These are phyloP conservation scores for Cochlearius cochlearius DNA, from an alignment of 2,113 vertebrate species.

Conservation along the genomic window DNA sequence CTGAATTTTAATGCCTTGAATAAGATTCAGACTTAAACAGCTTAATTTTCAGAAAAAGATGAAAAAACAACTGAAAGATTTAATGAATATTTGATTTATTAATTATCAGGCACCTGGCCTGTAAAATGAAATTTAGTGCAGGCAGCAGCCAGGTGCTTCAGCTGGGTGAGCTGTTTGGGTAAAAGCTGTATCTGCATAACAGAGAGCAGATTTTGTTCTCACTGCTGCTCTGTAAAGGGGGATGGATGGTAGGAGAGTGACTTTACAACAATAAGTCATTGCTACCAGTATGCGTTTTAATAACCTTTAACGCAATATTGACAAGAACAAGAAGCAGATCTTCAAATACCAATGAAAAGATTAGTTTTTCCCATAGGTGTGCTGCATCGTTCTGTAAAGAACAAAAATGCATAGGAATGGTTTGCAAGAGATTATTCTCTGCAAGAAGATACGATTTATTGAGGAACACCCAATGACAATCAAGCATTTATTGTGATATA, in stretches of 20 bases:
- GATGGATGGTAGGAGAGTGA: not conserved
- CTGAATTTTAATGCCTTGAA: not conserved
- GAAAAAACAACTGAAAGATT: slow-evolving; percentile 4
- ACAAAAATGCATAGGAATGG: not conserved
- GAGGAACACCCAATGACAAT: not conserved
- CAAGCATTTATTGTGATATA: not conserved
- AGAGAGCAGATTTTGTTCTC: not conserved
- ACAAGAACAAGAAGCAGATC: not conserved
- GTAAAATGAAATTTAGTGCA: not conserved
- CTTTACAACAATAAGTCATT: not conserved
- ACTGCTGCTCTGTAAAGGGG: not conserved
- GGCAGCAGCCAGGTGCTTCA: not conserved
- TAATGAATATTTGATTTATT: slow-evolving; percentile 7
- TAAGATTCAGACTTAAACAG: not conserved
- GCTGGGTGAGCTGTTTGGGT: not conserved
- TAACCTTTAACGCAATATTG: not conserved
- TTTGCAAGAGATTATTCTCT: not conserved
- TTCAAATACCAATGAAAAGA: not conserved
- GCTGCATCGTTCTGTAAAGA: not conserved
- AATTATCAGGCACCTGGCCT: not conserved
- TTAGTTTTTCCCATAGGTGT: not conserved
- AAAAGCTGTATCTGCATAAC: not conserved
- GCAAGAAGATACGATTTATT: not conserved
- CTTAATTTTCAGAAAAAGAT: not conserved
- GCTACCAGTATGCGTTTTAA: not conserved